Evolutionary conservation across 2,888 invertebrate species (phyloP), one percentile per base, ranked within the genome.

Genomic region (Hirtodrosophila histrioides): DNA sequence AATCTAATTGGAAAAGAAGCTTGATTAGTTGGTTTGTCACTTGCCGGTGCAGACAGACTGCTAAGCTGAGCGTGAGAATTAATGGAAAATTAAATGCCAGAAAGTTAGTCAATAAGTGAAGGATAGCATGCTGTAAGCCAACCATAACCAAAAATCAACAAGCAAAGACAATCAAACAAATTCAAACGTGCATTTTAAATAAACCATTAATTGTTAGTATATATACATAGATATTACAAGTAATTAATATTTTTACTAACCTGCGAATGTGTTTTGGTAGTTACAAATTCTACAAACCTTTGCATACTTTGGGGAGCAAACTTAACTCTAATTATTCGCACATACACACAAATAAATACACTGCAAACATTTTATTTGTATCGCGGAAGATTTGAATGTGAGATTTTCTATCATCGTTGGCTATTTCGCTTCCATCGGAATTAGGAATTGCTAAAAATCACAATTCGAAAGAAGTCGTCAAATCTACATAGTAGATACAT

Each of bases 61-160:
- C 46, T 17, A 66, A 75, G 67, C 72, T 62, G 76, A 71, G 72
- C 66, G 79, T 73, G 79, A 69, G 57, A 69, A 66, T 76, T 86
- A 88, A 88, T 86, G 85, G 71, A 86, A 86, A 87, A 84, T 82
- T 82, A 82, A 84, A 83, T 88, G 80, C 78, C 58, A 68, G 77
- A 74, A 74, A 60, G 53, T 75, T 77, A 77, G 64, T 77, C 61
- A 55, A 45, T 43, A 49, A 43, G 64, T 55, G 60, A 55, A 43
- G 45, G 56, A 43, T 41, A 57, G 43, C 73, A 73, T 77, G 74
- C 74, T 43, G 31, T 33, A 69, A 48, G 50, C 50, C 31, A 58
- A 69, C 27, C 27, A 37, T 41, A 66, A 23, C 7, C 11, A 53
- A 37, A 17, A 46, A 24, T 12, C 27, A 39, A 11, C 12, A 31